Evolutionary conservation across 2,797 vertebrate genomes (phyloP), one percentile per base, ranked within the genome.

Genomic region (Crenuchus spilurus): DNA sequence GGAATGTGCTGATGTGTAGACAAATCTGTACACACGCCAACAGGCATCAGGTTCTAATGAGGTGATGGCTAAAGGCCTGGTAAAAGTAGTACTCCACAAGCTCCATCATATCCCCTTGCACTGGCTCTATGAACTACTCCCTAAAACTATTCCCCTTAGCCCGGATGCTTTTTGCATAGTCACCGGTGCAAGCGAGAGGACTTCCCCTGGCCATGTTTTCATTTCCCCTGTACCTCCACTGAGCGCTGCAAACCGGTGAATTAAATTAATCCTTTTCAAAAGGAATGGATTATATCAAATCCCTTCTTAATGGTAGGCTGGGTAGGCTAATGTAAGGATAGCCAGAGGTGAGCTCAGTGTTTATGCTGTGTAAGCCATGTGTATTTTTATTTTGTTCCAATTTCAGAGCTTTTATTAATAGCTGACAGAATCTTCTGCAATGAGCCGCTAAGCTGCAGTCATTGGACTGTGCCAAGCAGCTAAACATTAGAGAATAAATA

Each of bases 271-370:
- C 74, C 58, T 16, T 63, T 70, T 57, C 58, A 70, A 70, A n/a
- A 76, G 44, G 67, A 51, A 39, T 30, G 60, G 74, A 76, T 76
- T 65, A 70, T 55, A 63, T 44, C 18, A 57, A 76, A 76, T 70
- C 58, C 51, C 42, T 58, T 48, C 51, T 61, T 64, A 70, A 64
- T 57, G 67, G 49, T 39, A 57, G 41, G 7, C 60, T 35, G 39
- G 4, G 2, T 39, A 9, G 49, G 37, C 48, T 57, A 42, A 4
- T 8, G 4, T 26, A 22, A 42, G 44, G 55, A 55, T 52, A 70
- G 57, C 31, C 35, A 18, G 37, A 42, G 18, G 30, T 67, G 22
- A 6, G 9, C 65, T 62, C 28, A 4, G 26, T n/a, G 26, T 55
- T 31, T 69, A 52, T 62, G 13, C 57, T n/a, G 33, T 2, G 28